Conservation (phyloP, 2,888 invertebrate species). For the Molanna angustata region DNA sequence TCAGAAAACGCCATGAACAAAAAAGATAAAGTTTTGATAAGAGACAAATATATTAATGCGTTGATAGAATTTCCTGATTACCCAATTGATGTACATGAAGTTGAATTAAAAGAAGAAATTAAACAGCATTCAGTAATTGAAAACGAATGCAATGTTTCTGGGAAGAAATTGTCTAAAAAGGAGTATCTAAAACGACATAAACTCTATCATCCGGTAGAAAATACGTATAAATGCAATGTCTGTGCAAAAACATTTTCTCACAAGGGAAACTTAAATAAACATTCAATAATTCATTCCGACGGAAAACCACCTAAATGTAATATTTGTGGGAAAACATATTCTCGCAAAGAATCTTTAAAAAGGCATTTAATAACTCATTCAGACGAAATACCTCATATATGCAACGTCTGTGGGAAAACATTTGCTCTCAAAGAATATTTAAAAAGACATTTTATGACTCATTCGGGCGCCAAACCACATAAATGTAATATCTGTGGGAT, state of each 20-base stretch:
- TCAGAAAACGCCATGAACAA: no score
- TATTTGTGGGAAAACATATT: not conserved
- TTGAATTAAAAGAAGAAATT: no score
- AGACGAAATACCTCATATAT: not conserved
- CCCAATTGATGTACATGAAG: no score
- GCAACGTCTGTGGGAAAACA: not conserved
- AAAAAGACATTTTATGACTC: not conserved
- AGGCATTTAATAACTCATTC: not conserved
- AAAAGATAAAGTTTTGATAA: no score
- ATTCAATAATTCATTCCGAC: not conserved
- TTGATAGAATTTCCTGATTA: no score
- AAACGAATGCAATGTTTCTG: no score
- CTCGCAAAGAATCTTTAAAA: not conserved
- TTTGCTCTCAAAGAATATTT: not conserved
- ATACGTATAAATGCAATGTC: not conserved
- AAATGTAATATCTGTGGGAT: not conserved
- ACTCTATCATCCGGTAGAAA: not conserved
- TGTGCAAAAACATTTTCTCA: not conserved
- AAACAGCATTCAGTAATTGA: no score
- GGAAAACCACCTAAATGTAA: not conserved
- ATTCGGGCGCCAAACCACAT: not conserved
- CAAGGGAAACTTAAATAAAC: not conserved
- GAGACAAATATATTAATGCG: no score
- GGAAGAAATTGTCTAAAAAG: not conserved
- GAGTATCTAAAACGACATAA: not conserved